Base-by-base conservation (phyloP, 1,140 invertebrate species). In the Forficula auricularia region DNA sequence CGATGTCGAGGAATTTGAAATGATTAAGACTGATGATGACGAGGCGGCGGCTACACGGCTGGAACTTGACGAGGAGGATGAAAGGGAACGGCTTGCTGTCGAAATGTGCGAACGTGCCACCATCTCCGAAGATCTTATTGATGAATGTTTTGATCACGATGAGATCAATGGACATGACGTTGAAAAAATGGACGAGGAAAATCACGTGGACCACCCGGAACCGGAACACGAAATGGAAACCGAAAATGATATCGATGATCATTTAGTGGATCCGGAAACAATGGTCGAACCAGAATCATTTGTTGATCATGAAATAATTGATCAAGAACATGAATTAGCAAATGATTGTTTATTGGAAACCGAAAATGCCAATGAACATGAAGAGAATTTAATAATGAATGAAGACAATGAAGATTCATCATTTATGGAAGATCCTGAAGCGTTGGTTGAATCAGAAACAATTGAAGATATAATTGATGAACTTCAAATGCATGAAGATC, bases 1-100 rank as follows among this genome's bases (percentile, higher is more conserved):
- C 18, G 35, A 43, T 3, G 49, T 47, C 40, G 31, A 42, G 6
- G 45, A 47, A 40, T 38, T 45, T 27, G 27, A 37, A 43, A 15
- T 30, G 20, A 38, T 20, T 40, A 20, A 44, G 15, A 36, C 16
- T 27, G 42, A 22, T 19, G 31, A 20, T 40, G 45, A 42, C 22
- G 20, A 20, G 19, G 38, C 14, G 6, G 32, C 33, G 18, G 38
- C 13, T 27, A 18, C 22, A 14, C 15, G 13, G 2, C n/a, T 31
- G 10, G 40, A 31, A 12, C 18, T 4, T 15, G 41, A 43, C 8
- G 42, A 36, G 20, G 42, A 19, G 19, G 32, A 35, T 3, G 16
- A 43, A 31, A 12, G 16, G 12, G 30, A 43, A 20, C 16, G 33
- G n/a, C 2, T 31, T 33, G 15, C 27, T 30, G 43, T 20, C n/a